Evolutionary conservation across 2,113 vertebrate species (phyloP), one percentile per base, ranked within the genome.

Genomic region (Rattus rattus): DNA sequence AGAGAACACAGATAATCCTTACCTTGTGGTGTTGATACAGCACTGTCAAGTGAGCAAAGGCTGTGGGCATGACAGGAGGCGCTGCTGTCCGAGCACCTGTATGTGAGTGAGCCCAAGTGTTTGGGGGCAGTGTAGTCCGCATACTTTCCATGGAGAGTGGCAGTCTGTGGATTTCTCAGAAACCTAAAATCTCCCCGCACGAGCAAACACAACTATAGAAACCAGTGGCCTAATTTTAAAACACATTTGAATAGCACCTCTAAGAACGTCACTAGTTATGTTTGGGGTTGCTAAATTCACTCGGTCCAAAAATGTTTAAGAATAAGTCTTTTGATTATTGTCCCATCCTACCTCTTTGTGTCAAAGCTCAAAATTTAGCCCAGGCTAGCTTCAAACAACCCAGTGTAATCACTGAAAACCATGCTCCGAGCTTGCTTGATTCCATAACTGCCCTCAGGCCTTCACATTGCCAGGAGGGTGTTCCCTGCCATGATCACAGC

Each of bases 161-260:
- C 11, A 16, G 70, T 26, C 87, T 76, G 33, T 19, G 1, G 13
- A 36, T 63, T 65, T 69, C 26, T 72, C 20, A 14, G 52, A 80
- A 76, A 43, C 28, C 73, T 59, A 1, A 72, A 36, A 47, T 61
- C 59, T 59, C 73, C 69, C 65, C 20, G 14, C 59, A 26, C 4
- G 33, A 61, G 49, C 61, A 77, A 17, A 39, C 77, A 90, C 4
- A 8, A 70, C 77, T 77, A 47, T 91, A 39, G 83, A 88, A 94
- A 72, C 67, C 20, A 70, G 70, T 24, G 67, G 90, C 72, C 92
- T 94, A 76, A 93, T 91, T 97, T 97, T 86, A 96, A 94, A 96
- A 30, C 77, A 54, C 52, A 30, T 77, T 91, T 95, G 81, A 94
- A 96, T 91, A 86, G 90, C 63, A 61, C 85, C 92, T 89, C 92